These are phyloP conservation scores for Bugulina stolonifera DNA, from an alignment of 2,888 invertebrate genomes.

Conservation along the genomic window DNA sequence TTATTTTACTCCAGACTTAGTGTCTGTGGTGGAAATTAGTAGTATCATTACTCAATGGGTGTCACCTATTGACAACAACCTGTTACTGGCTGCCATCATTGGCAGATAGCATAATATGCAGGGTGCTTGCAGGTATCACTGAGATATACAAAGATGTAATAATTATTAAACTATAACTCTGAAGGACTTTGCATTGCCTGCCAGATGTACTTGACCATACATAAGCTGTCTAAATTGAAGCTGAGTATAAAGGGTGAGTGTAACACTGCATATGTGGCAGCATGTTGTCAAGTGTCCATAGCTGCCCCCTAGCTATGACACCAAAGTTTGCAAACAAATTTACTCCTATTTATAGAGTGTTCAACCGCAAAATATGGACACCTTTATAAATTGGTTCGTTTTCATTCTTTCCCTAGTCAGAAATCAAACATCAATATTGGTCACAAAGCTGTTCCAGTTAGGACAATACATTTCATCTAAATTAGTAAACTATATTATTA, in stretches of 20 bases:
- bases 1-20: neutral
- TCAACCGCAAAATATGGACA: too few species aligned
- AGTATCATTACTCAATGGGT: neutral
- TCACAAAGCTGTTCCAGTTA: too few species aligned
- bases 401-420: too few species aligned
- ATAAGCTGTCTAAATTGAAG: too few species aligned
- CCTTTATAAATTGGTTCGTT: too few species aligned
- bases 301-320: neutral
- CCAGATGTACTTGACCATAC: neutral
- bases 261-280: constrained; percentile 4
- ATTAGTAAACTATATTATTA: too few species aligned
- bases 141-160: neutral
- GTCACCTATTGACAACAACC: neutral
- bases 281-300: constrained; percentile 21
- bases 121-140: neutral
- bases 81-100: neutral
- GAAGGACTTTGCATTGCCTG: neutral
- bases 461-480: too few species aligned
- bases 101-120: neutral
- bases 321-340: too few species aligned
- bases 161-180: constrained; percentile 9
- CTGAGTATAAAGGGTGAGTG: too few species aligned
- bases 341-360: too few species aligned
- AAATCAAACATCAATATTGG: too few species aligned
- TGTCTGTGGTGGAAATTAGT: neutral